Evolutionary conservation across 2,113 vertebrate genomes (phyloP).

Genomic region (Rhipidura dahli): DNA sequence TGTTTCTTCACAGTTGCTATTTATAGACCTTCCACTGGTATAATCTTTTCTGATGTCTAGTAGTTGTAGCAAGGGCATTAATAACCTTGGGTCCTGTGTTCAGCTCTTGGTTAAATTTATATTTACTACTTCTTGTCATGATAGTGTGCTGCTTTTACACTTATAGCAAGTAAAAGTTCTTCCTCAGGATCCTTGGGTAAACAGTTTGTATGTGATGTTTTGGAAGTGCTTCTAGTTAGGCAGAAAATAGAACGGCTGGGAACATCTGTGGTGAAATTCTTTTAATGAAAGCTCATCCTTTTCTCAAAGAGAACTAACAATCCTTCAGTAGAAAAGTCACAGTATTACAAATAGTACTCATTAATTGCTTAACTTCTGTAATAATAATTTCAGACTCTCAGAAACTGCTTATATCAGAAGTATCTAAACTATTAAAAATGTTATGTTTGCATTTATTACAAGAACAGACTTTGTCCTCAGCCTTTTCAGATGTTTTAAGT

Average conservation of each 20-base stretch:
- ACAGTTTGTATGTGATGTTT: background rate
- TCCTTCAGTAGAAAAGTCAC: background rate
- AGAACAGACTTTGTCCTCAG: background rate
- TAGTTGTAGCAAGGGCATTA: background rate
- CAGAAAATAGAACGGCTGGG: background rate
- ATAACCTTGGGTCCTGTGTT: background rate
- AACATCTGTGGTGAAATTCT: background rate
- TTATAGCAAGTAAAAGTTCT: background rate
- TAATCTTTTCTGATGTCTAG: background rate
- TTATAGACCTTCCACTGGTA: background rate
- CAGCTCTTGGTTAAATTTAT: background rate
- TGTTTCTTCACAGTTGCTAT: background rate
- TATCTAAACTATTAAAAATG: background rate
- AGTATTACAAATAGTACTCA: background rate
- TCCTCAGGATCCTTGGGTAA: background rate
- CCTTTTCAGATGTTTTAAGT: background rate
- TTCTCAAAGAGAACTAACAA: background rate
- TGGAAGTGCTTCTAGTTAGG: background rate
- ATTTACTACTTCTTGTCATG: background rate
- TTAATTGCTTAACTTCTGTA: background rate
- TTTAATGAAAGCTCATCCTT: background rate
- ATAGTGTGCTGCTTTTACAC: background rate
- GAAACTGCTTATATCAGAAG: background rate
- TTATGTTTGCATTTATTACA: background rate
- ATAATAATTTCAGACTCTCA: background rate